phyloP scores from a whole-genome alignment of 2,797 vertebrate genomes.

The Falco novaeseelandiae region DNA sequence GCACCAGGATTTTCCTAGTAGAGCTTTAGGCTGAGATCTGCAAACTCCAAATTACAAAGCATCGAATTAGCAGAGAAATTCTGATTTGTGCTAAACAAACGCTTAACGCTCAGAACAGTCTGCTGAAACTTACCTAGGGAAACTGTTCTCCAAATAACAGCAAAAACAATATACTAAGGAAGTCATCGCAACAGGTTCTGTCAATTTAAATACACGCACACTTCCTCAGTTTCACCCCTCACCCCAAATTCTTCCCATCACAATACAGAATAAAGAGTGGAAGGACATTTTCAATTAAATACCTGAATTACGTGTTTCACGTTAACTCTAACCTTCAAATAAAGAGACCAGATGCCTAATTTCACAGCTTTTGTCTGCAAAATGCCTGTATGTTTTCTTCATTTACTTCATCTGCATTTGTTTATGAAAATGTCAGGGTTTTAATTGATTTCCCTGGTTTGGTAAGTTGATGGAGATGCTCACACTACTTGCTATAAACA shows the following conservation, averaged over 20 bases:
- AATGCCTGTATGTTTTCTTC: background rate
- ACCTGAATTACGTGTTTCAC: background rate
- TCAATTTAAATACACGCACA: background rate
- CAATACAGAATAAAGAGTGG: background rate
- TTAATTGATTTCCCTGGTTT: background rate
- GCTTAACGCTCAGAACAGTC: background rate
- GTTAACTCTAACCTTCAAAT: background rate
- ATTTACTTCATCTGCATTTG: background rate
- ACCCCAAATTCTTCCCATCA: background rate
- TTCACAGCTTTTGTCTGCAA: background rate
- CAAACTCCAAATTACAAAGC: background rate
- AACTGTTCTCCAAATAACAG: background rate
- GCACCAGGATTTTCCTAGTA: accelerated
- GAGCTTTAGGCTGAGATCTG: background rate
- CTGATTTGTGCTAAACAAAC: background rate
- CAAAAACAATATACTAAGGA: background rate
- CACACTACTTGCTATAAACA: background rate
- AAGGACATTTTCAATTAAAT: background rate
- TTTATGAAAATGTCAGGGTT: background rate
- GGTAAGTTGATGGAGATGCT: background rate
- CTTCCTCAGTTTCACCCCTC: background rate
- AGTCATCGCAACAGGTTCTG: background rate
- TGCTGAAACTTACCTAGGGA: background rate
- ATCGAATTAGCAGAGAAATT: background rate
- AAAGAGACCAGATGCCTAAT: background rate